Conservation (phyloP, 2,888 invertebrate species). For the Adineta ricciae region DNA sequence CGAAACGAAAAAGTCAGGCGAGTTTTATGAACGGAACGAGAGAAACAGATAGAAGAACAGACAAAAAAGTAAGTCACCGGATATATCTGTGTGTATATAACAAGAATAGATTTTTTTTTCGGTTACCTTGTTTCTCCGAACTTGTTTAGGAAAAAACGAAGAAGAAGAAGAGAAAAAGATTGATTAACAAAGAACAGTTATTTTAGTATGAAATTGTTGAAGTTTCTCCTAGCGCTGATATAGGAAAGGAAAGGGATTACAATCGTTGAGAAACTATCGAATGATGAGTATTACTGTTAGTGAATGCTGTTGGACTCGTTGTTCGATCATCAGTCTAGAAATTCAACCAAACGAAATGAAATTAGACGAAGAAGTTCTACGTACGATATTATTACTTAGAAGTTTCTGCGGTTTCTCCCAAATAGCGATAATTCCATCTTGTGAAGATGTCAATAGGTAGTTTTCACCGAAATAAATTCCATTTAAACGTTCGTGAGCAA, state of each 20-base stretch:
- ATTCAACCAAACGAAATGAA: neutral
- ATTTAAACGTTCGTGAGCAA: constrained; percentile 89
- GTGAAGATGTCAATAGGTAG: constrained; percentile 88
- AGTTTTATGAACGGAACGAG: neutral
- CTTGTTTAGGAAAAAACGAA: too few species aligned
- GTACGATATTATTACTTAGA: neutral
- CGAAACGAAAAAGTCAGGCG: neutral
- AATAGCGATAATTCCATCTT: constrained; percentile 93
- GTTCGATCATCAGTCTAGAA: constrained; percentile 1
- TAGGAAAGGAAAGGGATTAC: neutral
- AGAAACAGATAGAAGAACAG: too few species aligned
- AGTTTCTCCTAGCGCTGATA: neutral
- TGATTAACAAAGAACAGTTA: too few species aligned
- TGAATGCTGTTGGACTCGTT: neutral
- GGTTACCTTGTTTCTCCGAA: too few species aligned
- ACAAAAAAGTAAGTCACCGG: too few species aligned
- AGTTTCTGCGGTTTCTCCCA: constrained; percentile 76
- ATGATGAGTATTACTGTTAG: neutral
- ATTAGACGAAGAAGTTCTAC: neutral
- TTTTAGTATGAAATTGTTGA: too few species aligned
- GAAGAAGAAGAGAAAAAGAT: too few species aligned
- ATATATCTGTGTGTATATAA: too few species aligned
- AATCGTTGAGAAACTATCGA: neutral
- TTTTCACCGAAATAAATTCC: constrained; percentile 86
- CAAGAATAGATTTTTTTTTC: too few species aligned